These are phyloP conservation scores for Vanessa atalanta DNA, from an alignment of 1,140 invertebrate species.

Conservation along the genomic window DNA sequence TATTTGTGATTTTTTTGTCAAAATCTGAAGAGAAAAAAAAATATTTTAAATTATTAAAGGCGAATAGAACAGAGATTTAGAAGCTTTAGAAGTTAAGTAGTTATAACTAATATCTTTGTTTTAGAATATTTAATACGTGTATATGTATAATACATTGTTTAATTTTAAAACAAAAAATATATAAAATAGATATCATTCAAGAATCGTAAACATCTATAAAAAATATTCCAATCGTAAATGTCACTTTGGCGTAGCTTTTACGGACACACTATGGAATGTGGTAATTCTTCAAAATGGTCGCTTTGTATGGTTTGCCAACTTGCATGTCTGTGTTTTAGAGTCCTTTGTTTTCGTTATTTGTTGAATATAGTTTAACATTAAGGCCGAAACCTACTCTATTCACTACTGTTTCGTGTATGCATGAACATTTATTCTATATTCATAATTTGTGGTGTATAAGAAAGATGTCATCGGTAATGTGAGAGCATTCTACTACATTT, in stretches of 20 bases:
- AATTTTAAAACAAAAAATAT: too few relatives aligned
- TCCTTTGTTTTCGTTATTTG: slow-evolving; percentile 81
- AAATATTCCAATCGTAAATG: slow-evolving; percentile 51
- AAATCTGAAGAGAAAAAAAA: too few relatives aligned
- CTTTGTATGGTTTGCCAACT: slow-evolving; percentile 83
- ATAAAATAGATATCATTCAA: background rate
- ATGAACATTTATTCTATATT: slow-evolving; percentile 51
- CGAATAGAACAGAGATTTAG: too few relatives aligned
- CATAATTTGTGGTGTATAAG: slow-evolving; percentile 58
- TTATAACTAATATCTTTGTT: too few relatives aligned
- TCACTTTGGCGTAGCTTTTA: slow-evolving; percentile 63
- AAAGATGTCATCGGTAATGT: slow-evolving; percentile 78
- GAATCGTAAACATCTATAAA: slow-evolving; percentile 19
- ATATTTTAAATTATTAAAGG: too few relatives aligned
- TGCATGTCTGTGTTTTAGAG: slow-evolving; percentile 80
- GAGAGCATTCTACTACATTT: slow-evolving; percentile 75
- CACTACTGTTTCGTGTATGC: slow-evolving; percentile 49
- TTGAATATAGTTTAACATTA: slow-evolving; percentile 57
- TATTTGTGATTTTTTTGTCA: too few relatives aligned
- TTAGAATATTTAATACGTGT: too few relatives aligned
- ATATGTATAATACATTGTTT: too few relatives aligned
- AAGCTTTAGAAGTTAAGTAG: too few relatives aligned
- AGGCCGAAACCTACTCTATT: slow-evolving; percentile 53
- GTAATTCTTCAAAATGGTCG: slow-evolving; percentile 84
- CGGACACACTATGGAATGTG: slow-evolving; percentile 82